Evolutionary conservation across 1,140 invertebrate genomes (phyloP), one percentile per base, ranked within the genome.

Genomic region (Bilobella aurantiaca): DNA sequence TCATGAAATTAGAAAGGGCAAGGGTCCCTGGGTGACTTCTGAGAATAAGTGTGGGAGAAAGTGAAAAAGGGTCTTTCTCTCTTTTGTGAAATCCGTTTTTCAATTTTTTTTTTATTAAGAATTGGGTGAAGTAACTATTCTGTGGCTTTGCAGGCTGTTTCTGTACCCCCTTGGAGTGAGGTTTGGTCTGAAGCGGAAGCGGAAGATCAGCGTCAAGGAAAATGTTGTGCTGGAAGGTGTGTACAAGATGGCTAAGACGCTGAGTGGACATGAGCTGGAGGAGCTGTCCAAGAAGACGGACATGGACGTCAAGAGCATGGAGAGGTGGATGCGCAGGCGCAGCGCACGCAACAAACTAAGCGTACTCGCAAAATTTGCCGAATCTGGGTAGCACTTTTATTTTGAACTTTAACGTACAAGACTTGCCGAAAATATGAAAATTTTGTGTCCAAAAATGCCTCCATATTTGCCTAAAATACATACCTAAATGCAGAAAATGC

Each of bases 361-460:
- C 12, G 91, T 87, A 12, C 79, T 96, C 37, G 84, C 86, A 21
- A 96, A 95, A 77, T 96, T 96, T 77, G 90, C 87, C 75, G 92
- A 96, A 79, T 91, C 87, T 75, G 83, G 86, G 77, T 85, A 76
- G 74, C 74, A 63, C 2, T 29, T 29, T 30, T 5, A 25, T 14
- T 32, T 27, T 28, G 16, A 23, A 31, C 18, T 42, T 42, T 42
- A 42, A 12, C 8, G 34, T 42, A 18, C n/a, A n/a, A n/a, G n/a
- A n/a, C n/a, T n/a, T n/a, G n/a, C n/a, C n/a, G n/a, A n/a, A n/a
- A n/a, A n/a, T n/a, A n/a, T n/a, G n/a, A n/a, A n/a, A n/a, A n/a
- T n/a, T n/a, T n/a, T n/a, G n/a, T n/a, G n/a, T n/a, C n/a, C n/a
- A n/a, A n/a, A n/a, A n/a, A n/a, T n/a, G n/a, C n/a, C n/a, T n/a